phyloP scores from a whole-genome alignment of 2,113 vertebrate species.

The Dinomys branickii region DNA sequence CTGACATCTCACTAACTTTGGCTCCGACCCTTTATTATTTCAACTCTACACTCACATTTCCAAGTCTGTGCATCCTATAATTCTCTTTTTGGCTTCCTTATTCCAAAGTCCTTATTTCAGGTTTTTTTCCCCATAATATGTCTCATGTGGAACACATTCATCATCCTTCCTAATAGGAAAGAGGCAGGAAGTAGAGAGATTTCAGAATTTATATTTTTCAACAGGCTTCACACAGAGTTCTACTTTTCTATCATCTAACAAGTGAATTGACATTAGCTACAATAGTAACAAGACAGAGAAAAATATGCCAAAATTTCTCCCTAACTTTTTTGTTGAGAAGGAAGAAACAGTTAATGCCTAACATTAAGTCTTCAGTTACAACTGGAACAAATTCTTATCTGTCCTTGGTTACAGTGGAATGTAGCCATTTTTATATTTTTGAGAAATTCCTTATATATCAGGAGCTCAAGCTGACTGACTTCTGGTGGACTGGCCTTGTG shows the following conservation, averaged over 20 bases:
- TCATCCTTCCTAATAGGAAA: neutral
- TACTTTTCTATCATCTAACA: neutral
- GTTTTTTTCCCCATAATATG: neutral
- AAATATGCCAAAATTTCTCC: neutral
- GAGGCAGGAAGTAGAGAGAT: neutral
- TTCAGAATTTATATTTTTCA: slow-evolving; percentile 13
- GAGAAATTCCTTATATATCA: neutral
- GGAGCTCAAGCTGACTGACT: neutral
- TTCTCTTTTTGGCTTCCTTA: neutral
- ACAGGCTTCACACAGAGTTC: neutral
- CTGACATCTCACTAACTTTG: neutral
- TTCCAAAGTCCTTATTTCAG: neutral
- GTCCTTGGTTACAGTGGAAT: neutral
- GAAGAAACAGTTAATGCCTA: neutral
- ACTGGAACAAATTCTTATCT: neutral
- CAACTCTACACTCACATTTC: neutral
- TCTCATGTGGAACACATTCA: neutral
- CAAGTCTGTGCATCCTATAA: neutral
- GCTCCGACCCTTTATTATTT: neutral
- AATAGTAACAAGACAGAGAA: neutral
- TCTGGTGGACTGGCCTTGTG: neutral
- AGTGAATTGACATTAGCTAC: neutral
- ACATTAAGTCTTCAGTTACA: neutral
- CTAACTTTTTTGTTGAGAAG: neutral
- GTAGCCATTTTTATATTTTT: neutral